A percentile compares a stretch with the other conserved stretches of the same genome.
These are phyloP conservation scores for Plectrocnemia conspersa DNA, from an alignment of 1,140 invertebrate genomes.

Conservation along the genomic window DNA sequence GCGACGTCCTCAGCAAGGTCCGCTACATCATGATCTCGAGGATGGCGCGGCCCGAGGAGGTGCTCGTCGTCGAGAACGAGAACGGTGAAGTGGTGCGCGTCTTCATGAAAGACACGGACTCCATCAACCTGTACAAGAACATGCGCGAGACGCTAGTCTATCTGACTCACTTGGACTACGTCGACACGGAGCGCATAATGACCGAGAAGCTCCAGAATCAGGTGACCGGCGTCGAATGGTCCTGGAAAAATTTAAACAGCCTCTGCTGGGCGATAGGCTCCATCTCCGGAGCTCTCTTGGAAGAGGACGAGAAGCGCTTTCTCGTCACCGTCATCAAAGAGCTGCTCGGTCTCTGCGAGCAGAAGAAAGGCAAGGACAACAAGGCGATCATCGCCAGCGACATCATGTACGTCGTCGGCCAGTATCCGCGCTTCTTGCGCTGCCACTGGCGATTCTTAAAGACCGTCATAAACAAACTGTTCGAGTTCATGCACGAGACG, in stretches of 20 bases:
- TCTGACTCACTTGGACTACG: conserved; percentile 96
- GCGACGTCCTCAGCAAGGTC: conserved; percentile 80
- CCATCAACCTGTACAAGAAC: conserved; percentile 99
- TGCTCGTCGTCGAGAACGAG: conserved; percentile 99
- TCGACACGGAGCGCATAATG: conserved; percentile 98
- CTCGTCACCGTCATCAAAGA: conserved; percentile 99
- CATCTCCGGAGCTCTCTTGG: conserved; percentile 96
- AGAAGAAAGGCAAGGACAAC: conserved; percentile 99
- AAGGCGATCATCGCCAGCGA: conserved; percentile 99
- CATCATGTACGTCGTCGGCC: conserved; percentile 99
- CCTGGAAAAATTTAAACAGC: conserved; percentile 99
- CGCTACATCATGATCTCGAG: conserved; percentile 98
- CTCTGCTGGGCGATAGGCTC: conserved; percentile 99
- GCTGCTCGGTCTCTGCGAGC: conserved; percentile 95
- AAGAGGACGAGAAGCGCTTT: conserved; percentile 99
- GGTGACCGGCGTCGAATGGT: conserved; percentile 98
- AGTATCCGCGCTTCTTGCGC: conserved; percentile 96
- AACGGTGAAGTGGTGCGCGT: conserved; percentile 99
- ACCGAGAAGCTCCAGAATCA: conserved; percentile 98
- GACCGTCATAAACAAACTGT: conserved; percentile 99
- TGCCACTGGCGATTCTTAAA: conserved; percentile 99
- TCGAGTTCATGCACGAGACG: conserved; percentile 99
- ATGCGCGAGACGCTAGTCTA: conserved; percentile 99
- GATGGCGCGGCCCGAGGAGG: conserved; percentile 99
- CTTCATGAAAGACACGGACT: conserved; percentile 99